Base-by-base conservation (phyloP, 2,888 invertebrate genomes). In the Anthophora plumipes region DNA sequence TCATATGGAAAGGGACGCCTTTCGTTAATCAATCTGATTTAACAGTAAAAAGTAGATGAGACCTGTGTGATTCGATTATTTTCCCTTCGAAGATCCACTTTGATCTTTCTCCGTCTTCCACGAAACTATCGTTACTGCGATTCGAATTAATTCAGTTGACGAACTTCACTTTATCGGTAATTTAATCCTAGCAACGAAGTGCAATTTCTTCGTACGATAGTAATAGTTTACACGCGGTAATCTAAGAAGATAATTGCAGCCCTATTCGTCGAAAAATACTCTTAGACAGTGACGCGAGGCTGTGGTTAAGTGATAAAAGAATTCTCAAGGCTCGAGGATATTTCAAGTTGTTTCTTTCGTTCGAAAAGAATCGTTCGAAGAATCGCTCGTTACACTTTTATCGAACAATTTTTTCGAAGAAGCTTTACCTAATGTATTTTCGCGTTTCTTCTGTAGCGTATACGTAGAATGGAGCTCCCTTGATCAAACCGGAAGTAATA, bases 401-500 rank as follows among this genome's bases (percentile, higher is more conserved):
- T n/a, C n/a, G n/a, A n/a, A n/a, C n/a, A n/a, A n/a, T n/a, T n/a
- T n/a, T n/a, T n/a, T n/a, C n/a, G n/a, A n/a, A n/a, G n/a, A n/a
- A n/a, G n/a, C n/a, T n/a, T n/a, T n/a, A n/a, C n/a, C n/a, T n/a
- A n/a, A n/a, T n/a, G n/a, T n/a, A 46, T 46, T 12, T 46, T 68
- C 50, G 41, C 20, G n/a, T 80, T 76, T 83, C 55, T 70, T n/a
- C 55, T 37, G 54, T 57, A 70, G 37, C 60, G 14, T 48, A 83
- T 72, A n/a, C 43, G n/a, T 17, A 22, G 41, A 60, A 79, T 6
- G 46, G 67, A 39, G 59, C 8, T 39, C 57, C 1, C 48, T 48
- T 61, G 46, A 54, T 25, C 48, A 63, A 77, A 61, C 77, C 66
- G 76, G 79, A 80, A 80, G 71, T 60, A 67, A 60, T 71, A 70